Percentiles rank a stretch among this genome's conserved stretches.
phyloP scores from a whole-genome alignment of 2,888 invertebrate species.

The Pyrochroa serraticornis region DNA sequence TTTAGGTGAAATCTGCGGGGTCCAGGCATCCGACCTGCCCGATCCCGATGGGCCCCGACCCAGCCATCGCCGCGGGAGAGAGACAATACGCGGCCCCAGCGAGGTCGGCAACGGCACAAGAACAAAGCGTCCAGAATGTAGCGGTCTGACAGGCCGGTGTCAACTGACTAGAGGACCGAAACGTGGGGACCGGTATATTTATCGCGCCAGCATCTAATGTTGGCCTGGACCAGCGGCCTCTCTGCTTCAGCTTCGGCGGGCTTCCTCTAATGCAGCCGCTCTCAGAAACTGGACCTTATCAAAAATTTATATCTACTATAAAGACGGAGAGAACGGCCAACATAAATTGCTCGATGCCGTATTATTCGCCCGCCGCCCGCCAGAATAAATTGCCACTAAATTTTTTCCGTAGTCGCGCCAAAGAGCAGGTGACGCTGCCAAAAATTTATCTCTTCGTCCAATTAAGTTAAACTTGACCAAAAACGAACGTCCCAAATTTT shows the following conservation, averaged over 20 bases:
- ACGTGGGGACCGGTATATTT: constrained; percentile 46
- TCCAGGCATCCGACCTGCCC: no score
- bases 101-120: constrained; percentile 45
- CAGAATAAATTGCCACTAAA: constrained; percentile 25
- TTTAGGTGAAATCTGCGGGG: no score
- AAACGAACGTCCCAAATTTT: no score
- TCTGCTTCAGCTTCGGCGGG: constrained; percentile 10
- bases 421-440: neutral
- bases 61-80: constrained; percentile 11
- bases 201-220: constrained; percentile 48
- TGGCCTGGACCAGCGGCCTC: constrained; percentile 16
- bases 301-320: constrained; percentile 32
- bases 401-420: constrained; percentile 4
- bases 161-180: constrained; percentile 45
- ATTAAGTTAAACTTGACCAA: no score
- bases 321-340: constrained; percentile 24
- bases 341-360: constrained; percentile 29
- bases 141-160: constrained; percentile 50
- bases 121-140: constrained; percentile 45
- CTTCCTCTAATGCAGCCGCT: constrained; percentile 26
- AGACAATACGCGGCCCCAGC: constrained; percentile 33
- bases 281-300: constrained; percentile 28
- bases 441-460: no score
- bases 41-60: constrained; percentile 26
- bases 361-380: constrained; percentile 20